A percentile compares a stretch with the other conserved stretches of the same genome.
phyloP scores from a whole-genome alignment of 2,113 vertebrate genomes.

The Ceuthmochares aereus region DNA sequence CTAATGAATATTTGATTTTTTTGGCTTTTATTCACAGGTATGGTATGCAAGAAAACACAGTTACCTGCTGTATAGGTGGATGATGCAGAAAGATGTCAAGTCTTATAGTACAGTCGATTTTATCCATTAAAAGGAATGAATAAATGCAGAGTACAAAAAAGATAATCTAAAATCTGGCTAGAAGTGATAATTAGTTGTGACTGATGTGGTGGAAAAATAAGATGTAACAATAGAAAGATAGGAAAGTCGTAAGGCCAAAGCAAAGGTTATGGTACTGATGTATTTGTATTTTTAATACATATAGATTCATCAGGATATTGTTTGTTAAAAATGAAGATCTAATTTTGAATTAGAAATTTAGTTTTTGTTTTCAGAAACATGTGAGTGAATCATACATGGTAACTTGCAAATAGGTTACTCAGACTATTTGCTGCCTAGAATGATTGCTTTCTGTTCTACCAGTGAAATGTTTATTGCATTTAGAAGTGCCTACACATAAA shows the following conservation, averaged over 20 bases:
- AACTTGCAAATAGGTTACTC: neutral
- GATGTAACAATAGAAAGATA: neutral
- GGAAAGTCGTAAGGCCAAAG: neutral
- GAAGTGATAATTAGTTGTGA: neutral
- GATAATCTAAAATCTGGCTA: neutral
- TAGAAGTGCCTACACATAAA: neutral
- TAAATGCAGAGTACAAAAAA: neutral
- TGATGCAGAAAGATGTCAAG: neutral
- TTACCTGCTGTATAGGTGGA: neutral
- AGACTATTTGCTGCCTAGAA: neutral
- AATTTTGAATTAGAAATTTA: neutral
- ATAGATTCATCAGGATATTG: neutral
- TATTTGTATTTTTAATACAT: neutral
- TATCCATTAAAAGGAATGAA: neutral
- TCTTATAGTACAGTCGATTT: neutral
- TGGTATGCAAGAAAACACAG: too few relatives aligned
- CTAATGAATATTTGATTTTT: too few relatives aligned
- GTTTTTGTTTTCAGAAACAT: neutral
- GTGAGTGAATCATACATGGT: neutral
- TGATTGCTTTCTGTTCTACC: neutral
- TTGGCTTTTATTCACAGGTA: too few relatives aligned
- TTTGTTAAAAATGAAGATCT: neutral
- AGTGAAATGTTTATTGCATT: neutral
- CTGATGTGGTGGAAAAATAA: neutral
- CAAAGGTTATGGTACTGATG: fast-evolving